These are phyloP conservation scores for Pyrgus malvae DNA, from an alignment of 2,888 invertebrate species.

Conservation along the genomic window DNA sequence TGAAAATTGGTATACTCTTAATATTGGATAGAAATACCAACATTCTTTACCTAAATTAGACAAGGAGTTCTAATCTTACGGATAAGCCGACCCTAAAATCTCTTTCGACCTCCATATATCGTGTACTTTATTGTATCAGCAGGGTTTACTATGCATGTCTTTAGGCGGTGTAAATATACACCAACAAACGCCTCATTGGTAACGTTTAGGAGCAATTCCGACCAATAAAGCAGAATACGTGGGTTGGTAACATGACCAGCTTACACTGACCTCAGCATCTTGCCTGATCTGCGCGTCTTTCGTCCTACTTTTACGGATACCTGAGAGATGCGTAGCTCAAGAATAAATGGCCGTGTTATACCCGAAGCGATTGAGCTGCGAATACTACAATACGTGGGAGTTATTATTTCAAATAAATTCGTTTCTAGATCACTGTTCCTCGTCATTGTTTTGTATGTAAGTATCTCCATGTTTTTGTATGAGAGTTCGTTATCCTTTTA, in stretches of 20 bases:
- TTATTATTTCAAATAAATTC: conserved; percentile 58
- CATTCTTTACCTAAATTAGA: conserved; percentile 27
- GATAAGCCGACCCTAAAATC: conserved; percentile 14
- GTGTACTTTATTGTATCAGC: conserved; percentile 60
- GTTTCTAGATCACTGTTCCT: conserved; percentile 26
- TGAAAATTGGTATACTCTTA: not conserved
- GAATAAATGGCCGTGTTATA: conserved; percentile 43
- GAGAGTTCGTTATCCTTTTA: not conserved
- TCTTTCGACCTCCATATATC: conserved; percentile 54
- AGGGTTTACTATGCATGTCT: conserved; percentile 56
- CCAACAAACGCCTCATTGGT: conserved; percentile 75
- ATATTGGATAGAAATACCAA: not conserved
- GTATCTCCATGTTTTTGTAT: not conserved
- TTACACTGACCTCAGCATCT: conserved; percentile 46
- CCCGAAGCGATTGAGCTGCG: conserved; percentile 57
- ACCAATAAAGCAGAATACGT: conserved; percentile 75
- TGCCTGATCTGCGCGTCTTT: conserved; percentile 20
- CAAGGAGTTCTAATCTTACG: conserved; percentile 33
- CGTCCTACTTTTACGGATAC: conserved; percentile 15
- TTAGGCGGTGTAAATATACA: conserved; percentile 71
- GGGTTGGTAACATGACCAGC: conserved; percentile 62
- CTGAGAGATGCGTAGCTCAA: conserved; percentile 29
- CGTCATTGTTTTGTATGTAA: conserved; percentile 4
- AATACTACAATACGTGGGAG: conserved; percentile 61
- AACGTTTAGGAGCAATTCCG: conserved; percentile 78